These are phyloP conservation scores for Anolis sagrei DNA, from an alignment of 2,113 vertebrate species.

Conservation along the genomic window DNA sequence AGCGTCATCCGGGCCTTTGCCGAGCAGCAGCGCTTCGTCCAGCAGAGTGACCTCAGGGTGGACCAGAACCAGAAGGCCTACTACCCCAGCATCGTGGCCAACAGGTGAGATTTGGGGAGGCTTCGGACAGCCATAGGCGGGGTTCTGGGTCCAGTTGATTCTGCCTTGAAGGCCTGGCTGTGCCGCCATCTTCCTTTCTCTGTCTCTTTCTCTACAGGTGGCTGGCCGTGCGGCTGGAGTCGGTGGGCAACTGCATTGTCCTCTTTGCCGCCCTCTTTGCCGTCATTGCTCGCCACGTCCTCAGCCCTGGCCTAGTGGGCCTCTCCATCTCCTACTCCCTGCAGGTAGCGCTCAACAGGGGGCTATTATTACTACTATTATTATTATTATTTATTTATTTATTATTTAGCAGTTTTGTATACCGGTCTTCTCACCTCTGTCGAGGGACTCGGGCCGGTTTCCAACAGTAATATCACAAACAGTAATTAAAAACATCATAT, in stretches of 20 bases:
- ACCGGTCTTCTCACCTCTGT: too few species aligned
- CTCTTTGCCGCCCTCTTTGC: constrained; percentile 90
- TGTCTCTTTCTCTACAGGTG: constrained; percentile 77
- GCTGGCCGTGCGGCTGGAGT: constrained; percentile 93
- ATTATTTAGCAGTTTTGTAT: too few species aligned
- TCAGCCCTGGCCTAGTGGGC: constrained; percentile 91
- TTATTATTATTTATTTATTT: too few species aligned
- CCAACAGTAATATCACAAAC: too few species aligned
- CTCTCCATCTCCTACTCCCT: constrained; percentile 93
- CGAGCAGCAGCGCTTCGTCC: constrained; percentile 89
- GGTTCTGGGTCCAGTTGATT: too few species aligned
- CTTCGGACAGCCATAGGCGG: too few species aligned
- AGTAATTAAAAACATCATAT: too few species aligned
- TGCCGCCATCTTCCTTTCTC: neutral
- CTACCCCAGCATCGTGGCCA: constrained; percentile 94
- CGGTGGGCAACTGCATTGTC: constrained; percentile 92
- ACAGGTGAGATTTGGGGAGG: constrained; percentile 77
- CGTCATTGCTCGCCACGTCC: constrained; percentile 84
- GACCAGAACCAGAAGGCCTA: constrained; percentile 97
- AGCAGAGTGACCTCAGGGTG: constrained; percentile 87
- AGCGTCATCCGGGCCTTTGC: constrained; percentile 92
- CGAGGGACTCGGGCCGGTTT: too few species aligned
- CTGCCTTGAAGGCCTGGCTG: too few species aligned
- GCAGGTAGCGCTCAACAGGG: constrained; percentile 80
- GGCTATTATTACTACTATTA: too few species aligned